A percentile compares a stretch with the other conserved stretches of the same genome.
phyloP scores from a whole-genome alignment of 2,113 vertebrate genomes.

The Ammospiza nelsoni region DNA sequence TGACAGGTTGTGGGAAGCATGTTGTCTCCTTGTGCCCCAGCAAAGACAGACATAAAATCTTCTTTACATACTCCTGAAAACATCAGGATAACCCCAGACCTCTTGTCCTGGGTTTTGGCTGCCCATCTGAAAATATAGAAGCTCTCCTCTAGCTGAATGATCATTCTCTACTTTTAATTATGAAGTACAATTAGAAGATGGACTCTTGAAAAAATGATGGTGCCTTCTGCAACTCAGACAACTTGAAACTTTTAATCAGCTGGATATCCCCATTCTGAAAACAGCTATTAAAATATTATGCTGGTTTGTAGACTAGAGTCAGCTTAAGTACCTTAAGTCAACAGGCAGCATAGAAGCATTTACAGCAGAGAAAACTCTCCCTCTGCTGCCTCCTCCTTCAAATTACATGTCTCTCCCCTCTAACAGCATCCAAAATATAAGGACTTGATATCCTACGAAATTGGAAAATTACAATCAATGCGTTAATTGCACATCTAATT shows the following conservation, averaged over 20 bases:
- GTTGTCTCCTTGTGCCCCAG: neutral
- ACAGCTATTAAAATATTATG: neutral
- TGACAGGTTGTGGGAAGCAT: neutral
- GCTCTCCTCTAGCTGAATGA: neutral
- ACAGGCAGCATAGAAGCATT: conserved; percentile 11
- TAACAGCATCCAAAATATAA: neutral
- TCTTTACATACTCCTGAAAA: neutral
- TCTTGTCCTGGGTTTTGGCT: neutral
- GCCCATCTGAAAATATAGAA: accelerated
- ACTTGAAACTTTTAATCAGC: neutral
- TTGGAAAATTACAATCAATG: conserved; percentile 63
- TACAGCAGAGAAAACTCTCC: conserved; percentile 71
- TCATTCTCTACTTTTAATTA: neutral
- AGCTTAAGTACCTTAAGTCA: conserved; percentile 4
- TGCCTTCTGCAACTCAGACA: neutral
- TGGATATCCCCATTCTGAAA: neutral
- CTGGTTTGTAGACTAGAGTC: conserved; percentile 10
- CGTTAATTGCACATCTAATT: conserved; percentile 64
- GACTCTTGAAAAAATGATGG: neutral
- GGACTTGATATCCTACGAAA: conserved; percentile 35
- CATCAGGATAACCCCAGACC: neutral
- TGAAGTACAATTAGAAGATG: neutral
- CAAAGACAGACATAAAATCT: neutral
- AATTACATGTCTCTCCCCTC: conserved; percentile 55
- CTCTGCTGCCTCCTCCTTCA: conserved; percentile 71